A percentile compares a stretch with the other conserved stretches of the same genome.
phyloP scores from a whole-genome alignment of 2,888 invertebrate species.

The Microplitis deprimator region DNA sequence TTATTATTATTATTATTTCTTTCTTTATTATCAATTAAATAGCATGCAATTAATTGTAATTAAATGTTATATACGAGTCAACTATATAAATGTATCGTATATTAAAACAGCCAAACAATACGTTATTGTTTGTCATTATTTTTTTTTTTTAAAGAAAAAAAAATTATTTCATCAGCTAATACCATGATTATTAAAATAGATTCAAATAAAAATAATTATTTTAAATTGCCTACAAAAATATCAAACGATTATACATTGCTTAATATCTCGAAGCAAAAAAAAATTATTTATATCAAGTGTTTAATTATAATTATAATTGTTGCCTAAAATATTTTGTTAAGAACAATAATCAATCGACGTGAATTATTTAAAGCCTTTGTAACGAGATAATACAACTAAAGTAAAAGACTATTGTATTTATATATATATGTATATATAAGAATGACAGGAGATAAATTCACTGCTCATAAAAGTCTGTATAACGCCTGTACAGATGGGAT shows the following conservation, averaged over 20 bases:
- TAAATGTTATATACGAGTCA: not conserved
- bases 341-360: not conserved
- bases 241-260: too few relatives aligned
- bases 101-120: not conserved
- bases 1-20: not conserved
- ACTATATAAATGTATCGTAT: not conserved
- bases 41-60: not conserved
- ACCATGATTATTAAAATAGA: not conserved
- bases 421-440: constrained; percentile 28
- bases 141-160: not conserved
- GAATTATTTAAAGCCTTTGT: not conserved
- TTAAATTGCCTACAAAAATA: not conserved
- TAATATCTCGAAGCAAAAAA: too few relatives aligned
- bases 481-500: constrained; percentile 63
- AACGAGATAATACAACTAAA: not conserved
- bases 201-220: not conserved
- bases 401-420: not conserved
- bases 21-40: not conserved
- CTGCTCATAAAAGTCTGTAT: constrained; percentile 61
- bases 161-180: not conserved
- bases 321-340: not conserved
- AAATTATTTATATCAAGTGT: too few relatives aligned
- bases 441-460: constrained; percentile 32
- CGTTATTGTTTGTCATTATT: not conserved
- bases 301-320: too few relatives aligned